Conservation (phyloP, 2,113 vertebrate genomes). For the Tenebrosternarchus preto region DNA sequence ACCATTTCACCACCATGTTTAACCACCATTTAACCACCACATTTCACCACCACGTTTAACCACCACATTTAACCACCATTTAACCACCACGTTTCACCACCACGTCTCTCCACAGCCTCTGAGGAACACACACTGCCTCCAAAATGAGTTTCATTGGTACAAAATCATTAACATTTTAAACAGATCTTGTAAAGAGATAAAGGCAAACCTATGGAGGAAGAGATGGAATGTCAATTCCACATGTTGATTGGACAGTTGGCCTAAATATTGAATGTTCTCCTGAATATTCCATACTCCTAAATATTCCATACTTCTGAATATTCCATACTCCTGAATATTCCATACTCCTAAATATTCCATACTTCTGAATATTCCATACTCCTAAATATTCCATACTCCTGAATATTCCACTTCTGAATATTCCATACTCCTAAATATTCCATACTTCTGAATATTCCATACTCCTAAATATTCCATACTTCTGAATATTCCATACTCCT, state of each 20-base stretch:
- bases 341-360: neutral
- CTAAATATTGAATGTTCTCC: no score
- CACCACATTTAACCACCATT: neutral
- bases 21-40: neutral
- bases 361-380: neutral
- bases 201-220: no score
- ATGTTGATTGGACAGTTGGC: no score
- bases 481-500: neutral
- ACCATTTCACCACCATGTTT: neutral
- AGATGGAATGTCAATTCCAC: no score
- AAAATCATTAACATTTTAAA: neutral
- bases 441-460: neutral
- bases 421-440: neutral
- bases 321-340: neutral
- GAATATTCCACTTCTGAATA: neutral
- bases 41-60: neutral
- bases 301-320: neutral
- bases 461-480: neutral
- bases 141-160: no score
- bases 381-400: neutral
- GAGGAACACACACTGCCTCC: no score
- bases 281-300: neutral
- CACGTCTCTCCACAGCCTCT: neutral
- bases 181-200: no score
- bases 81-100: neutral